These are phyloP conservation scores for Ictidomys tridecemlineatus DNA, from an alignment of 2,113 vertebrate genomes.

Conservation along the genomic window DNA sequence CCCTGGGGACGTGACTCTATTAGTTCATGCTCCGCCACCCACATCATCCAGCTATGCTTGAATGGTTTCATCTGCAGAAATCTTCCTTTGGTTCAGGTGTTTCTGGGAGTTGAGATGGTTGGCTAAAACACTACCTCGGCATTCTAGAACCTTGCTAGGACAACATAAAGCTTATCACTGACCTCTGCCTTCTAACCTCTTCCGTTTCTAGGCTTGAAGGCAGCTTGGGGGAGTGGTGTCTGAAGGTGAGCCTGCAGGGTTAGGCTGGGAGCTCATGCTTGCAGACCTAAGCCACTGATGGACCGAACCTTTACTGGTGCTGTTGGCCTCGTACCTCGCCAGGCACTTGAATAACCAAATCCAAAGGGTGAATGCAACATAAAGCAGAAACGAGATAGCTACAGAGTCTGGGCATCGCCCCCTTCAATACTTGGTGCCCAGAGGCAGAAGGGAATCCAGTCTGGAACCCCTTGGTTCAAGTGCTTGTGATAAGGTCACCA, in stretches of 20 bases:
- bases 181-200: background rate
- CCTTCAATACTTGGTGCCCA: background rate
- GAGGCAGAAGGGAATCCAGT: background rate
- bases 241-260: background rate
- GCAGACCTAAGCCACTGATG: background rate
- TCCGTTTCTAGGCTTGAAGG: background rate
- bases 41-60: fast-evolving
- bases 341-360: background rate
- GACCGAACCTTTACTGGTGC: background rate
- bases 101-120: background rate
- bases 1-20: background rate
- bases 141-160: background rate
- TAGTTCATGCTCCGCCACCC: background rate
- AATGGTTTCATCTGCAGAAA: background rate
- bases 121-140: too few relatives aligned
- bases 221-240: background rate
- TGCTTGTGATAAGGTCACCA: background rate
- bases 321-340: background rate
- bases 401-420: background rate
- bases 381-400: background rate
- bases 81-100: background rate
- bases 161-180: background rate
- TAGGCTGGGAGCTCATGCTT: background rate
- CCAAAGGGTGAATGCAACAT: background rate
- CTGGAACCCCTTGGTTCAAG: background rate